A percentile compares a stretch with the other conserved stretches of the same genome.
Conservation (phyloP, 2,888 invertebrate genomes). For the Apoderus coryli region DNA sequence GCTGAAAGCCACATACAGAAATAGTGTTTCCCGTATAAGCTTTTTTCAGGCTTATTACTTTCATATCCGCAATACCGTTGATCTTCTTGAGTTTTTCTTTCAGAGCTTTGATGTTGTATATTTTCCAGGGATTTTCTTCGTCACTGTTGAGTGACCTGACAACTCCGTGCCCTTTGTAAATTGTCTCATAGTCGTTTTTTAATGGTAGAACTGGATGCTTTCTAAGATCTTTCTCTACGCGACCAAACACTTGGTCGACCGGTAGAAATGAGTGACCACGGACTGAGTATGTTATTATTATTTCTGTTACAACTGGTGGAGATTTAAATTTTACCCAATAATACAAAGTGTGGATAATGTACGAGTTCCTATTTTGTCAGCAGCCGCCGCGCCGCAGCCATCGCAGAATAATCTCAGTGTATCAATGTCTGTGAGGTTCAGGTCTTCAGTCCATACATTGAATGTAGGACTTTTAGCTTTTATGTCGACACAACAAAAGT, state of each 20-base stretch:
- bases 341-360: no score
- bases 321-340: slow-evolving; percentile 5
- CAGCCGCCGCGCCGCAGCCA: no score
- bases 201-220: slow-evolving; percentile 8
- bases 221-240: slow-evolving; percentile 7
- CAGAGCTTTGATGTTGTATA: slow-evolving; percentile 9
- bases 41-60: slow-evolving; percentile 9
- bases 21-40: slow-evolving; percentile 2
- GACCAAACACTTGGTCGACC: slow-evolving; percentile 5
- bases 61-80: slow-evolving; percentile 9
- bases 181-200: slow-evolving; percentile 9
- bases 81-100: slow-evolving; percentile 10
- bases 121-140: slow-evolving; percentile 8
- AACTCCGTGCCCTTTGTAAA: slow-evolving; percentile 9
- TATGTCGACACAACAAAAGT: no score
- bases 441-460: no score
- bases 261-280: slow-evolving; percentile 3
- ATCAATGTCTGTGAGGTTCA: no score
- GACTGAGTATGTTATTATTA: slow-evolving; percentile 7
- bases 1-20: slow-evolving; percentile 6
- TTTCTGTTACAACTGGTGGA: slow-evolving; percentile 7
- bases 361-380: no score
- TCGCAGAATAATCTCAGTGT: no score
- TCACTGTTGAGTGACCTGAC: slow-evolving; percentile 9
- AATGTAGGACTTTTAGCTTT: no score